Conservation (phyloP, 1,140 invertebrate genomes). For the Catajapyx aquilonaris region DNA sequence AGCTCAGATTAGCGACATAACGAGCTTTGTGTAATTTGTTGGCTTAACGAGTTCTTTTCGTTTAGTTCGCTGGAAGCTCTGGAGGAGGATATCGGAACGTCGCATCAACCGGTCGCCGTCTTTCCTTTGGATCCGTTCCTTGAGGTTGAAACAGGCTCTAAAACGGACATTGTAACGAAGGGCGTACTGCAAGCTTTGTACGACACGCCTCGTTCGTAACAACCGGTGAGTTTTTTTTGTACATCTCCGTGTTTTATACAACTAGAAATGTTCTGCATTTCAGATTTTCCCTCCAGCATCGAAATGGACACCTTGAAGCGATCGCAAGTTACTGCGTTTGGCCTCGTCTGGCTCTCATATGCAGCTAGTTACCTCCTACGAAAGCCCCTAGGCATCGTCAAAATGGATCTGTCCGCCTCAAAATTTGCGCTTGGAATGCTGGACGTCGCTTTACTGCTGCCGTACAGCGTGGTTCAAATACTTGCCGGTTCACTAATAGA, state of each 20-base stretch:
- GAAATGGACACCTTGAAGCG: conserved; percentile 4
- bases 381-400: conserved; percentile 27
- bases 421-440: conserved; percentile 22
- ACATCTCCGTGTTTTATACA: no score
- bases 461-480: conserved; percentile 28
- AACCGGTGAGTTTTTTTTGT: no score
- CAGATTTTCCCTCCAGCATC: no score
- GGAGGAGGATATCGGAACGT: conserved; percentile 5
- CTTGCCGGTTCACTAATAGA: conserved; percentile 23
- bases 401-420: conserved; percentile 18
- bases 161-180: conserved; percentile 27
- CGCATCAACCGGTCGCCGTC: conserved; percentile 13
- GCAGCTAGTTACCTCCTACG: conserved; percentile 24
- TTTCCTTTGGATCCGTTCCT: conserved; percentile 14
- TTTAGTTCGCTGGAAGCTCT: conserved; percentile 5
- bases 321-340: conserved; percentile 18
- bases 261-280: no score
- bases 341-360: conserved; percentile 24
- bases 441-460: conserved; percentile 27
- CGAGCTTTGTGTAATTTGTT: conserved; percentile 1
- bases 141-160: conserved; percentile 16
- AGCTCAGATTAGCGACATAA: conserved; percentile 1
- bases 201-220: no score
- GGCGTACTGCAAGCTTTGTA: conserved; percentile 22
- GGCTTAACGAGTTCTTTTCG: not conserved